Conservation (phyloP, 2,888 invertebrate genomes). For the Pandemis heparana region DNA sequence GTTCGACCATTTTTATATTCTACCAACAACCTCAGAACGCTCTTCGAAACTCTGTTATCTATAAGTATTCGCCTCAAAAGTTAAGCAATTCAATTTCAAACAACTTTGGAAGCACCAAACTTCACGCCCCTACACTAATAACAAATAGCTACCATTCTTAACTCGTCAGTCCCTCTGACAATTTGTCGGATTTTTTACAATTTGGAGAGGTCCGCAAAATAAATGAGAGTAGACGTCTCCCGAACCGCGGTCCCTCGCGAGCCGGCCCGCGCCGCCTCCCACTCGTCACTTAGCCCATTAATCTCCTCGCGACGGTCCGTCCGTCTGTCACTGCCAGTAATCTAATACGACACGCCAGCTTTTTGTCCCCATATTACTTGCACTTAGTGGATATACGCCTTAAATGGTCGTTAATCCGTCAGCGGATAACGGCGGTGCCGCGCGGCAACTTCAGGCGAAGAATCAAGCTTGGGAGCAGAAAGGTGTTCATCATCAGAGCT, state of each 20-base stretch:
- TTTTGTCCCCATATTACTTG: slow-evolving; percentile 81
- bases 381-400: slow-evolving; percentile 74
- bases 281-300: slow-evolving; percentile 84
- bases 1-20: background rate
- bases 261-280: slow-evolving; percentile 63
- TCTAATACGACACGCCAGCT: slow-evolving; percentile 84
- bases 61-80: slow-evolving; percentile 16
- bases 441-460: slow-evolving; percentile 66
- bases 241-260: slow-evolving; percentile 56
- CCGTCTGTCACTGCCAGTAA: slow-evolving; percentile 82
- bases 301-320: slow-evolving; percentile 78
- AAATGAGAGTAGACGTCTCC: slow-evolving; percentile 71
- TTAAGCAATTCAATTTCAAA: slow-evolving; percentile 38
- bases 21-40: background rate
- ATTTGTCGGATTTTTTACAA: slow-evolving; percentile 74
- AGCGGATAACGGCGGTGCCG: slow-evolving; percentile 60
- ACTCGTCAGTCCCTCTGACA: slow-evolving; percentile 49
- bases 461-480: slow-evolving; percentile 67
- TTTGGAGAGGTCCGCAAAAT: slow-evolving; percentile 68
- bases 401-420: slow-evolving; percentile 75
- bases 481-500: slow-evolving; percentile 48
- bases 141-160: slow-evolving; percentile 42
- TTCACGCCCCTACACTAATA: slow-evolving; percentile 40
- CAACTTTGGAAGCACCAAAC: slow-evolving; percentile 35
- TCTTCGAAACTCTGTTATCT: slow-evolving; percentile 18